Evolutionary conservation across 2,113 vertebrate species (phyloP).

Genomic region (Oryzias woworae): DNA sequence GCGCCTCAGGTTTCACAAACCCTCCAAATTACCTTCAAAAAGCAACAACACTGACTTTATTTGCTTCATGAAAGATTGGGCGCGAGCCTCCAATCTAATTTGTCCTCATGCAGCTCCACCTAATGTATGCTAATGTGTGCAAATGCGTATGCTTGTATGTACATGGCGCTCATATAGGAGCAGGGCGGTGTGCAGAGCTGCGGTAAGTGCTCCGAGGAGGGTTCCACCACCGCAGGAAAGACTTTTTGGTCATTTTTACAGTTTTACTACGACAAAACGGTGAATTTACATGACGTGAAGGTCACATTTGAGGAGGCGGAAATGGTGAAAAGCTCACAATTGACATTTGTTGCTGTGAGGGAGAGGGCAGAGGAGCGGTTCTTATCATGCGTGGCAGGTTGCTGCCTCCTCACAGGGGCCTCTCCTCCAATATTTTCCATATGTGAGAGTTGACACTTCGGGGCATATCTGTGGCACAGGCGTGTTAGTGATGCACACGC

Average conservation of each 20-base stretch:
- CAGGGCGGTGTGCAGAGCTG: not conserved
- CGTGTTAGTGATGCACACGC: slow-evolving; percentile 57
- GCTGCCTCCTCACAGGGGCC: slow-evolving; percentile 53
- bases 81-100: not conserved
- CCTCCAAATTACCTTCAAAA: not conserved
- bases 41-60: slow-evolving; percentile 16
- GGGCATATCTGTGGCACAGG: slow-evolving; percentile 63
- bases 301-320: slow-evolving; percentile 17
- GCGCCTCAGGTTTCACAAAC: not conserved
- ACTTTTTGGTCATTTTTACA: no score
- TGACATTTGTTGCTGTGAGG: slow-evolving; percentile 44
- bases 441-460: slow-evolving; percentile 66
- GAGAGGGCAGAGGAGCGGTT: slow-evolving; percentile 41
- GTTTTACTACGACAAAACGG: no score
- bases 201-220: not conserved
- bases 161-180: not conserved
- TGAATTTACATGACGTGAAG: not conserved
- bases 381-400: slow-evolving; percentile 65
- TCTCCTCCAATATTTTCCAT: slow-evolving; percentile 51
- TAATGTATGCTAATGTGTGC: slow-evolving; percentile 27
- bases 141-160: slow-evolving; percentile 15
- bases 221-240: no score
- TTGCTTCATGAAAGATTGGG: slow-evolving; percentile 20
- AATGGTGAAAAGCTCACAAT: slow-evolving; percentile 37
- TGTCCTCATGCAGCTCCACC: slow-evolving; percentile 7